Evolutionary conservation across 30 jellyfish, hydroid and myxozoan species (phyloP), one percentile per base, ranked within the genome.

Genomic region (Pseudorhiza aurosa): DNA sequence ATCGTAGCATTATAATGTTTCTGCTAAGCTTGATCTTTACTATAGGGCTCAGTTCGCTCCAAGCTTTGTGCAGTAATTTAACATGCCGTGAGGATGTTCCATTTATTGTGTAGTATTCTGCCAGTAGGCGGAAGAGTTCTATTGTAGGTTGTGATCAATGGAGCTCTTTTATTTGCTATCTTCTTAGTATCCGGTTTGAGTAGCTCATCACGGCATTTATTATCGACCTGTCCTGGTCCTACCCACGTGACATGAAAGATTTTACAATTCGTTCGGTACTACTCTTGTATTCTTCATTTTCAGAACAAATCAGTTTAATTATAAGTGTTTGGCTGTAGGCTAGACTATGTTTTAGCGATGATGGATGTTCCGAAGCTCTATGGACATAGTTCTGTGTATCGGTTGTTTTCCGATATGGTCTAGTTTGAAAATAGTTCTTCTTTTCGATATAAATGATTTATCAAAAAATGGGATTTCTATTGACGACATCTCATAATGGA

Each of bases 321-420:
- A 21, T 31, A 6, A 65, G 14, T 36, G 81, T 27, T 65, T 65
- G 81, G 14, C 68, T 22, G 53, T 69, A 44, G 22, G 83, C 60
- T 44, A 69, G 25, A 31, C 83, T 69, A 6, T 42, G 15, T 47
- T 69, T 44, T 12, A 69, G 50, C 8, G 31, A 46, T 24, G 8
- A 7, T 14, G 83, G 83, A 30, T 69, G 83, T 10, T 45, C 7
- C 2, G 83, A 69, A 4, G 59, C 53, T 14, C 31, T n/a, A 44
- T 69, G 83, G 27, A 69, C 71, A 28, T n/a, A 69, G 40, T 69
- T 42, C 68, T 44, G 69, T 69, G 71, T 69, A 43, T 69, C 40
- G 8, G 77, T 63, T 18, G 87, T 58, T 51, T 73, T 73, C 8
- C 17, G 26, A 28, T 73, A 36, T n/a, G 51, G 77, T n/a, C 39